Evolutionary conservation across 2,113 vertebrate species (phyloP), one percentile per base, ranked within the genome.

Genomic region (Lipotes vexillifer): DNA sequence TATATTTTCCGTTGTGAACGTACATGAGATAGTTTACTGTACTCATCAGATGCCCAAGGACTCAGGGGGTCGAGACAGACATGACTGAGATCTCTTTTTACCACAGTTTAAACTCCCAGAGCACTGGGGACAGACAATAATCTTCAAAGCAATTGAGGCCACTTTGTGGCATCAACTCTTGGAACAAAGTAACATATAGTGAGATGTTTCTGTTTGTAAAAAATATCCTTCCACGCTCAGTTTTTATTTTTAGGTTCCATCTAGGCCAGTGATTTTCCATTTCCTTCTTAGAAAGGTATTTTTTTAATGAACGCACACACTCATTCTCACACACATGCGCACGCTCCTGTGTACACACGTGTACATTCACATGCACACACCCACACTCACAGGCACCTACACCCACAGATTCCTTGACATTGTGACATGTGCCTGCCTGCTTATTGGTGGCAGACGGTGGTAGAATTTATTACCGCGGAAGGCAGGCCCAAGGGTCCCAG

Each of bases 141-240:
- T 77, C 57, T 82, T 93, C 61, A 63, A 36, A 61, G 80, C 49
- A 38, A 21, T 1, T 12, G 66, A 74, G 31, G 52, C 71, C 20
- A 46, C 25, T 81, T 74, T 75, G 77, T 33, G 27, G 15, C 29
- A 33, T 46, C 72, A 93, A 81, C 33, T 78, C 55, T 96, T 68
- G 75, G 69, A 74, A 38, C 11, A 96, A 90, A 90, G 41, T 38
- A 74, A 83, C 25, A 8, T 49, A 69, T 14, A 90, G 65, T 68
- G 88, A 96, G 33, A 80, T 75, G n/a, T 74, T 94, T 96, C 66
- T 94, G 68, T 74, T 82, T 92, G 75, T 63, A 18, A 57, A 94
- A 66, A 57, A n/a, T 55, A 18, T 3, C 23, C 38, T 88, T 92
- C 44, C 44, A 52, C 25, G 55, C 36, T 66, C 83, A 71, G 8